Evolutionary conservation across 2,888 invertebrate species (phyloP).

Genomic region (Ornithoptera alexandrae): DNA sequence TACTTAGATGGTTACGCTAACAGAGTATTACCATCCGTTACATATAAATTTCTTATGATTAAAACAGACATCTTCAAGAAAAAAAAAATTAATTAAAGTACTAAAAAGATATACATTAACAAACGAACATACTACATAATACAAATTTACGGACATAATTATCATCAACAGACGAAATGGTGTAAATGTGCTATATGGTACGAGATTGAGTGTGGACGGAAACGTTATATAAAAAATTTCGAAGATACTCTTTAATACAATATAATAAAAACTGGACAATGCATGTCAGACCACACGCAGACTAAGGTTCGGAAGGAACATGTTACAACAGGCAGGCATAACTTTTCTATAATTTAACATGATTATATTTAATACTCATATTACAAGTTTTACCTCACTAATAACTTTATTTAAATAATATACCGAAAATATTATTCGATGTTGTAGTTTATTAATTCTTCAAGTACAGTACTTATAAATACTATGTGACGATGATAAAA

Average conservation of each 20-base stretch:
- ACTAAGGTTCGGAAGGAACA: neutral
- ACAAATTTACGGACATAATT: no score
- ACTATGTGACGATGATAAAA: neutral
- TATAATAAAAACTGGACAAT: neutral
- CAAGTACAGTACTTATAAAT: neutral
- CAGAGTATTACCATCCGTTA: neutral
- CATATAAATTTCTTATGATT: neutral
- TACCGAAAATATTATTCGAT: neutral
- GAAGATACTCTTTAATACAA: neutral
- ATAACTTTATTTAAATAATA: neutral
- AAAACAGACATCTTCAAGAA: neutral
- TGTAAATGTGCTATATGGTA: no score
- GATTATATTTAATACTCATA: neutral
- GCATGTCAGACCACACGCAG: neutral
- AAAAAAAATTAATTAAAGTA: neutral
- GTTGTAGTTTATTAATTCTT: neutral
- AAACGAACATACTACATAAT: no score
- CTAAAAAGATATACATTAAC: no score
- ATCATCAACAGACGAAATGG: no score
- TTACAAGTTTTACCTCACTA: neutral
- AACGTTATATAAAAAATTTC: neutral
- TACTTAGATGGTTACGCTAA: no score
- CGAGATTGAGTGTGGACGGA: no score
- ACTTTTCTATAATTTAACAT: neutral
- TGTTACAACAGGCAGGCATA: neutral